A percentile compares a stretch with the other conserved stretches of the same genome.
Conservation (phyloP, 2,888 invertebrate species). For the Achlya flavicornis region DNA sequence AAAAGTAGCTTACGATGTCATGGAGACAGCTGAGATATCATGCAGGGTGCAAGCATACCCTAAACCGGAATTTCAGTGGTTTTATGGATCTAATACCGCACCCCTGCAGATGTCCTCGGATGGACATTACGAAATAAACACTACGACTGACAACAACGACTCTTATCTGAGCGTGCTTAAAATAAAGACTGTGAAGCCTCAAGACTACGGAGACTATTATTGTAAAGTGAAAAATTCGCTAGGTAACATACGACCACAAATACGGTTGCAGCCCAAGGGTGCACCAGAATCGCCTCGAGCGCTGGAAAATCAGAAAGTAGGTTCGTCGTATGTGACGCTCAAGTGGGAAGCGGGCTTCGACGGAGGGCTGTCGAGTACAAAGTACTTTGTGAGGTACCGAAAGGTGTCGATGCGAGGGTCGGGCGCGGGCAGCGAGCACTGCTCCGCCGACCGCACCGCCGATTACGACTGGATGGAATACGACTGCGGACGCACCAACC, state of each 20-base stretch:
- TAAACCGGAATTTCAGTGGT: conserved; percentile 97
- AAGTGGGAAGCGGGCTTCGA: conserved; percentile 96
- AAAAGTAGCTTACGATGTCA: conserved; percentile 93
- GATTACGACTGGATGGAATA: conserved; percentile 91
- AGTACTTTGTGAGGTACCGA: conserved; percentile 93
- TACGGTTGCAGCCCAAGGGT: conserved; percentile 93
- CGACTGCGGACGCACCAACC: conserved; percentile 93
- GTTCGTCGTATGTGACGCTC: conserved; percentile 91
- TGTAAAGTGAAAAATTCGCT: conserved; percentile 93
- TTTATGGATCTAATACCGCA: conserved; percentile 89
- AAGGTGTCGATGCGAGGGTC: conserved; percentile 83
- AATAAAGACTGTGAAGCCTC: conserved; percentile 89
- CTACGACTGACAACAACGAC: conserved; percentile 92
- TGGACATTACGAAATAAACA: conserved; percentile 93
- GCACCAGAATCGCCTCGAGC: conserved; percentile 92
- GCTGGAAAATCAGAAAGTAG: conserved; percentile 88
- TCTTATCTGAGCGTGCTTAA: conserved; percentile 91
- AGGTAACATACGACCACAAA: conserved; percentile 90
- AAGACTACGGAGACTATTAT: conserved; percentile 95
- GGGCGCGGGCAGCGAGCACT: conserved; percentile 61
- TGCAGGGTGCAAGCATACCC: conserved; percentile 96
- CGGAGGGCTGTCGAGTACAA: conserved; percentile 93
- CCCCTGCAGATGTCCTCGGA: conserved; percentile 91
- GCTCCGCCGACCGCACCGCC: conserved; percentile 61
- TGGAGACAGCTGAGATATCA: conserved; percentile 93